These are phyloP conservation scores for Enteromius viviparus DNA, from an alignment of 2,797 vertebrate species.

Conservation along the genomic window DNA sequence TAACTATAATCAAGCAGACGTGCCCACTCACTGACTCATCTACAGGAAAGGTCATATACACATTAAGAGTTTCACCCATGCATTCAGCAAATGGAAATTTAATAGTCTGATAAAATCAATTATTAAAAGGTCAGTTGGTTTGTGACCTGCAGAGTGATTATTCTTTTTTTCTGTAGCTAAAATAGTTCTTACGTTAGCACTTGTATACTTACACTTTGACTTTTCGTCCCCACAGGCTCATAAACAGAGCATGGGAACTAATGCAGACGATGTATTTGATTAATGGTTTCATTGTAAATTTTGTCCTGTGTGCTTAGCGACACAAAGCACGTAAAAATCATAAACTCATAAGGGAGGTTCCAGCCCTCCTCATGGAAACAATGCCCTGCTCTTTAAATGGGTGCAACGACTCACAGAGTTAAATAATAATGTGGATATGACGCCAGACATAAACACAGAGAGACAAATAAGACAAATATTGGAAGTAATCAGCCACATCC, in stretches of 20 bases:
- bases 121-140: slow-evolving; percentile 21
- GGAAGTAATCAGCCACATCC: slow-evolving; percentile 15
- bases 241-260: slow-evolving; percentile 32
- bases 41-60: slow-evolving; percentile 38
- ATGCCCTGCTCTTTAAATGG: slow-evolving; percentile 44
- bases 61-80: slow-evolving; percentile 26
- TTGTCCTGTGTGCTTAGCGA: slow-evolving; percentile 35
- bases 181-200: slow-evolving; percentile 3
- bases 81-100: slow-evolving; percentile 37
- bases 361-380: slow-evolving; percentile 31
- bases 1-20: slow-evolving; percentile 27
- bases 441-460: slow-evolving; percentile 24
- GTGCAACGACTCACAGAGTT: slow-evolving; percentile 1
- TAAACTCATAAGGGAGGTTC: slow-evolving; percentile 33
- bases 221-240: slow-evolving; percentile 11
- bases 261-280: slow-evolving; percentile 37
- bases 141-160: not conserved
- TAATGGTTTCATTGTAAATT: slow-evolving; percentile 50
- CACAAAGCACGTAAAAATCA: slow-evolving; percentile 47
- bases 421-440: slow-evolving; percentile 16
- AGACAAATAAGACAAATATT: slow-evolving; percentile 11
- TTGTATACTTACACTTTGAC: not conserved
- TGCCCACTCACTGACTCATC: slow-evolving; percentile 37
- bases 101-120: slow-evolving; percentile 25
- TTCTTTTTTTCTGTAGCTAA: not conserved